phyloP scores from a whole-genome alignment of 2,888 invertebrate species.

The Andrena chrysosceles region DNA sequence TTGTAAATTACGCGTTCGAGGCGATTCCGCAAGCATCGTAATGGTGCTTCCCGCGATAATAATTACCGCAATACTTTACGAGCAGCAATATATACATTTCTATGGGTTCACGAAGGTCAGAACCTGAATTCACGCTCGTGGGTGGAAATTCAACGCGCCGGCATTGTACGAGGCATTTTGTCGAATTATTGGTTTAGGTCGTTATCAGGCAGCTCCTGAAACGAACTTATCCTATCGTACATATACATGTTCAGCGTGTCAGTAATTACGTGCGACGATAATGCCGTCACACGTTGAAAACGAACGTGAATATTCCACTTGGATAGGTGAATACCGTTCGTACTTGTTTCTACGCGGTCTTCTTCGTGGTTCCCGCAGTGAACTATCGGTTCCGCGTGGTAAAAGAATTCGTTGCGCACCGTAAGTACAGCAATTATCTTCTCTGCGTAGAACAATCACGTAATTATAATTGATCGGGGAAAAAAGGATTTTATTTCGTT shows the following conservation, averaged over 20 bases:
- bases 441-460: constrained; percentile 24
- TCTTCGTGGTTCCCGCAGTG: constrained; percentile 17
- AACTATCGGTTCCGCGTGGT: constrained; percentile 12
- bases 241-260: constrained; percentile 75
- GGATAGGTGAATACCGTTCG: constrained; percentile 77
- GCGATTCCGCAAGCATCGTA: not conserved
- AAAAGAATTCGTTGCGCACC: not conserved
- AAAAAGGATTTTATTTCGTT: constrained; percentile 15
- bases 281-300: constrained; percentile 72
- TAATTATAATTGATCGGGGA: constrained; percentile 14
- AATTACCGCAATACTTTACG: not conserved
- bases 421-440: constrained; percentile 40
- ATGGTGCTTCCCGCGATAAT: not conserved
- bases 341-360: constrained; percentile 51
- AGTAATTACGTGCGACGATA: constrained; percentile 79
- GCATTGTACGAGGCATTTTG: constrained; percentile 38
- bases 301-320: constrained; percentile 79
- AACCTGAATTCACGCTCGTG: constrained; percentile 24
- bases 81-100: constrained; percentile 2
- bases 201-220: constrained; percentile 77
- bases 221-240: constrained; percentile 77
- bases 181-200: constrained; percentile 70
- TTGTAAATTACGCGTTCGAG: constrained; percentile 19
- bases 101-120: constrained; percentile 29
- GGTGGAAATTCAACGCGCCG: constrained; percentile 43